Base-by-base conservation (phyloP, 2,113 vertebrate species). In the Microtus ochrogaster region DNA sequence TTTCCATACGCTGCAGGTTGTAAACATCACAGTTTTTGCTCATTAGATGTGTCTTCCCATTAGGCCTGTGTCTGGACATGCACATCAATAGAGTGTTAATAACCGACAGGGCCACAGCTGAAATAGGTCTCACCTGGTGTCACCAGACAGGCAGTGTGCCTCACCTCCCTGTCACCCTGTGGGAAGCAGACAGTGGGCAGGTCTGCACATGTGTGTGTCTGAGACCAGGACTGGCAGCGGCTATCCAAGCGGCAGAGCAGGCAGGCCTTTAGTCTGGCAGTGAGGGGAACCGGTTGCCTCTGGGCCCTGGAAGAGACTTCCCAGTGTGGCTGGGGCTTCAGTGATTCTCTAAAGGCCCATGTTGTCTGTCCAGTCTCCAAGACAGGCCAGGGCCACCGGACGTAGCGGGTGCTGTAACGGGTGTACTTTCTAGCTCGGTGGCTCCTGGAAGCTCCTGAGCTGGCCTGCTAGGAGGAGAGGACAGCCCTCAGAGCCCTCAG, bases 11-110 rank as follows among this genome's bases (percentile, higher is more conserved):
- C 66, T 16, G 9, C 39, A 3, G 52, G 36, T 44, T 72, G 44
- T 85, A 61, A 81, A 68, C 81, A 68, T 22, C 44, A 16, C 4
- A 70, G 85, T 2, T 44, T 85, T 21, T 41, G 63, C 68, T 52
- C 82, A 41, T 58, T 33, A 85, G 65, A 61, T 63, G 10, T 66
- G 92, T 63, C 85, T 94, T 88, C 81, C 73, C 79, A n/a, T 66
- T 52, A 91, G n/a, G 65, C 13, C 72, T 81, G 26, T 94, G 85
- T 94, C 94, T 91, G 63, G 78, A 94, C 96, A 17, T 26, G 95
- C 22, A 28, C 41, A 17, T 90, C 94, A 82, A 17, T 88, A 24
- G 88, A 78, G 93, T 89, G 93, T 76, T 94, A 92, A 96, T 79
- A 74, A 92, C 72, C 16, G 33, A 52, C 36, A 0, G 44, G 77